A percentile compares a stretch with the other conserved stretches of the same genome.
Conservation (phyloP, 2,797 vertebrate species). For the Eidolon dupreanum region DNA sequence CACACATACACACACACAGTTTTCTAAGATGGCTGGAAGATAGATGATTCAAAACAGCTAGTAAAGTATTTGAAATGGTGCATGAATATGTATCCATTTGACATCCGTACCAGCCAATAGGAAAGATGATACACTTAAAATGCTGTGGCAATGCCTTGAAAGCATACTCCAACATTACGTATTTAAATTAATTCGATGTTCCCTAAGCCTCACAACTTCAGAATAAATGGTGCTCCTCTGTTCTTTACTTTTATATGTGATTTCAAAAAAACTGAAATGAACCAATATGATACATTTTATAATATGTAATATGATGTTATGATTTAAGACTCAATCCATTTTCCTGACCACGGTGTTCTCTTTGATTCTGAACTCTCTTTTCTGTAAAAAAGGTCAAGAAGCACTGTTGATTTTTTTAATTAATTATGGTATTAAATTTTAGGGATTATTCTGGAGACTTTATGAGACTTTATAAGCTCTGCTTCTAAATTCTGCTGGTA, state of each 20-base stretch:
- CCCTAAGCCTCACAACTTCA: neutral
- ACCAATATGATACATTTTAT: neutral
- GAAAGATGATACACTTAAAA: neutral
- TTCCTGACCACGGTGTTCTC: neutral
- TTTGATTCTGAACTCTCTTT: neutral
- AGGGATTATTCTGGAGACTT: neutral
- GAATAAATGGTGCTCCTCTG: neutral
- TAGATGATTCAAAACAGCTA: neutral
- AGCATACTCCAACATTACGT: neutral
- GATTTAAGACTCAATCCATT: neutral
- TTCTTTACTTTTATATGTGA: neutral
- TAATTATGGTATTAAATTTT: neutral
- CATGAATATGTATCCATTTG: neutral
- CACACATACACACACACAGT: neutral
- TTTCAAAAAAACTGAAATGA: constrained; percentile 38
- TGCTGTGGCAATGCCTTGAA: neutral
- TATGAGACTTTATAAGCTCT: neutral
- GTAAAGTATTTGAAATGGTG: neutral
- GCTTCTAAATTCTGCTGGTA: neutral
- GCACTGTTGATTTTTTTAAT: neutral
- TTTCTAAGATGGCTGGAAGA: neutral
- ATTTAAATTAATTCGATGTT: neutral
- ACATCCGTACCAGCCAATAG: neutral
- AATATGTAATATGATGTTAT: neutral
- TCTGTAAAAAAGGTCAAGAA: neutral